phyloP scores from a whole-genome alignment of 2,797 vertebrate species.

The Falco concolor region DNA sequence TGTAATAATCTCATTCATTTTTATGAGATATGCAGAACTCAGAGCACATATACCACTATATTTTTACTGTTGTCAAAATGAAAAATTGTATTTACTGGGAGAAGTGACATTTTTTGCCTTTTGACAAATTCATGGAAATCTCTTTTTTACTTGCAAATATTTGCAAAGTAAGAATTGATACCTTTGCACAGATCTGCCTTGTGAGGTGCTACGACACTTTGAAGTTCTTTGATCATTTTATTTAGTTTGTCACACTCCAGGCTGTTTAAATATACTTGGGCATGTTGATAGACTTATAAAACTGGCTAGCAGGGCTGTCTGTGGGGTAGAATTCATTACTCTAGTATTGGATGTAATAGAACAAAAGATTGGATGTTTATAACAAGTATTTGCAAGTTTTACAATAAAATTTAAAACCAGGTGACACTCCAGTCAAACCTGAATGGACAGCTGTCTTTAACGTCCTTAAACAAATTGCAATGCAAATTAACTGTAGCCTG shows the following conservation, averaged over 20 bases:
- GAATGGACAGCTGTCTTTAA: background rate
- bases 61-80: constrained; percentile 21
- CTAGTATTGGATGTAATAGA: background rate
- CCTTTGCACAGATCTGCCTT: constrained; percentile 45
- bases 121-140: constrained; percentile 59
- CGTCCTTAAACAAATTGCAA: background rate
- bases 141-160: constrained; percentile 62
- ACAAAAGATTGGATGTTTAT: constrained; percentile 32
- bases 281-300: constrained; percentile 31
- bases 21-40: background rate
- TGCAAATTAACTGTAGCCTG: background rate
- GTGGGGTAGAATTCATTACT: constrained; percentile 9
- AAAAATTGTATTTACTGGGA: constrained; percentile 39
- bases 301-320: constrained; percentile 25
- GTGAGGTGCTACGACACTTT: constrained; percentile 49
- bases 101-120: constrained; percentile 29
- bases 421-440: background rate
- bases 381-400: constrained; percentile 8
- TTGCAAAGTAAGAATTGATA: constrained; percentile 53
- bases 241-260: constrained; percentile 52
- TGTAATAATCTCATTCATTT: background rate
- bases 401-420: background rate
- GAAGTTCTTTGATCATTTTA: constrained; percentile 68
- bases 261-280: constrained; percentile 18
- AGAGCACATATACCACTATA: background rate